Evolutionary conservation across 1,140 invertebrate genomes (phyloP).

Genomic region (Bombus sylvicola): DNA sequence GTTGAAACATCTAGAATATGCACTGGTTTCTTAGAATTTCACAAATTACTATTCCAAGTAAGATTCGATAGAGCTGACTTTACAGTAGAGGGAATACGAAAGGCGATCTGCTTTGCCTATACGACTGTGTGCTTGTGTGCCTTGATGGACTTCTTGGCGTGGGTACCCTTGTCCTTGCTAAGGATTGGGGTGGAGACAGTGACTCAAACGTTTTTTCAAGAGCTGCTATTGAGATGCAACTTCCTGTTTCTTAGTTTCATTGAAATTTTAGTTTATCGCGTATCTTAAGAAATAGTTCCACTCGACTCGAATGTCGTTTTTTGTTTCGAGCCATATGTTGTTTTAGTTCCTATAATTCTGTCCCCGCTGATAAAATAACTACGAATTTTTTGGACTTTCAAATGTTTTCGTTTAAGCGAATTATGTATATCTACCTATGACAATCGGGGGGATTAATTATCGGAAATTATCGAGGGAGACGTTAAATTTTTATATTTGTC

Average conservation of each 20-base stretch:
- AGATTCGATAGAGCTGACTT: not conserved
- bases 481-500: too few relatives aligned
- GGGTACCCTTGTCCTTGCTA: slow-evolving; percentile 23
- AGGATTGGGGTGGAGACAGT: slow-evolving; percentile 18
- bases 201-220: slow-evolving; percentile 18
- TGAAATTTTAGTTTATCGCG: not conserved
- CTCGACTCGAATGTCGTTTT: not conserved
- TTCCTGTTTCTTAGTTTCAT: not conserved
- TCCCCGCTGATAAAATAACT: not conserved
- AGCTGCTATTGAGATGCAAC: not conserved
- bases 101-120: not conserved
- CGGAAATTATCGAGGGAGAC: not conserved
- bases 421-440: too few relatives aligned
- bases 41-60: not conserved
- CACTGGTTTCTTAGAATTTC: too few relatives aligned
- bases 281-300: not conserved
- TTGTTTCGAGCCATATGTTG: not conserved
- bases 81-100: not conserved
- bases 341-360: not conserved
- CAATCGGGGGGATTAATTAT: too few relatives aligned
- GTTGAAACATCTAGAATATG: too few relatives aligned
- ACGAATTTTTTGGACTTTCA: accelerated
- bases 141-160: slow-evolving; percentile 22
- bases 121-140: not conserved
- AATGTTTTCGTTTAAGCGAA: not conserved